A percentile compares a stretch with the other conserved stretches of the same genome.
Conservation (phyloP, 92 coral and sea anemone species). For the Epizoanthus scotinus region DNA sequence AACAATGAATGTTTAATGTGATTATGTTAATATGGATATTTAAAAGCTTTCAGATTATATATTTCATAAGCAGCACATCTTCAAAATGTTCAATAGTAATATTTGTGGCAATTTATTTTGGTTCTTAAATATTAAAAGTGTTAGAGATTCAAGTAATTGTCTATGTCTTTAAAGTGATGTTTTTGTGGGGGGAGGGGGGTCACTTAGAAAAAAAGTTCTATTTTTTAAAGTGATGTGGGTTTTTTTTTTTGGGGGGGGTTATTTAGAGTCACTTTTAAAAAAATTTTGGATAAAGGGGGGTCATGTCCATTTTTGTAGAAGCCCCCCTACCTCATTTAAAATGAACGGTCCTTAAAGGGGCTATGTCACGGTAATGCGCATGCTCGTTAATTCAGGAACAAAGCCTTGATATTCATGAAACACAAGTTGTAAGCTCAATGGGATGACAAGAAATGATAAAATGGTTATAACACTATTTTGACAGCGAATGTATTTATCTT, state of each 20-base stretch:
- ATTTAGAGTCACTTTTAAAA: too few species aligned
- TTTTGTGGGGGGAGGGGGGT: conserved; percentile 19
- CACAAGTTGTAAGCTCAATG: too few species aligned
- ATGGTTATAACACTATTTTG: too few species aligned
- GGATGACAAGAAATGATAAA: too few species aligned
- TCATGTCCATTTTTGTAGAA: too few species aligned
- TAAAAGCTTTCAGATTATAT: conserved; percentile 2
- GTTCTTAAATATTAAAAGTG: conserved; percentile 1
- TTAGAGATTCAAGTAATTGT: conserved; percentile 9
- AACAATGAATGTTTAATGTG: conserved; percentile 18
- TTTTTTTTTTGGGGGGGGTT: conserved; percentile 16
- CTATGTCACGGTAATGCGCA: too few species aligned
- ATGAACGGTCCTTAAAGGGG: too few species aligned
- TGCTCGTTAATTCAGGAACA: too few species aligned
- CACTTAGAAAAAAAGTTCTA: conserved; percentile 14
- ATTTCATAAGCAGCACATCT: conserved; percentile 8
- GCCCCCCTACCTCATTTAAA: too few species aligned
- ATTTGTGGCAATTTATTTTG: conserved; percentile 13
- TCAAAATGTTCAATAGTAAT: conserved; percentile 14
- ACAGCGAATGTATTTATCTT: too few species aligned
- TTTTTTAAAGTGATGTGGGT: conserved; percentile 2
- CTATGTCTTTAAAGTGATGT: conserved; percentile 13
- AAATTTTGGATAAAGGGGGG: too few species aligned
- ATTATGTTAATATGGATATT: conserved; percentile 13
- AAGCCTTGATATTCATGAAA: too few species aligned